phyloP scores from a whole-genome alignment of 2,113 vertebrate genomes.

The Apus apus region DNA sequence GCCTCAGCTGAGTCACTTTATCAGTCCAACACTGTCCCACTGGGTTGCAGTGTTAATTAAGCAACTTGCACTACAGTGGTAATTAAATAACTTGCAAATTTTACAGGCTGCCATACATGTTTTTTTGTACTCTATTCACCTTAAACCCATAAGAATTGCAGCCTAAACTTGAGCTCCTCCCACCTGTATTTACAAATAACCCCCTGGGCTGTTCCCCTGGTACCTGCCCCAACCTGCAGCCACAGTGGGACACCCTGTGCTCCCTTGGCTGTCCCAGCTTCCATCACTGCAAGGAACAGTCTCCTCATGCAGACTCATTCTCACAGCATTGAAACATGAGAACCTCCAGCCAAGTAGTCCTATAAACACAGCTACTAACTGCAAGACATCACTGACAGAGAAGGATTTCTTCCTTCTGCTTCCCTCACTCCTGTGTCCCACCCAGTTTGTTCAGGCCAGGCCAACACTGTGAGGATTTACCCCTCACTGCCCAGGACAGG shows the following conservation, averaged over 20 bases:
- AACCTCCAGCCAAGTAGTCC: neutral
- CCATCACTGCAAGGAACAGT: accelerated
- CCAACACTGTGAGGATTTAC: neutral
- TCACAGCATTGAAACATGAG: accelerated
- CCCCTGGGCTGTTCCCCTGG: neutral
- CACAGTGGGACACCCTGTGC: accelerated
- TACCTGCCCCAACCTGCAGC: too few species aligned
- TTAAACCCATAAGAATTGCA: neutral
- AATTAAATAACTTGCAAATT: slow-evolving; percentile 11
- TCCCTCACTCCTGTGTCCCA: too few species aligned
- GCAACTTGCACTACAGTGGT: neutral
- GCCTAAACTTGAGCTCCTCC: neutral
- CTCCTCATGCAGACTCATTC: neutral
- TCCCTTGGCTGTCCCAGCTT: neutral
- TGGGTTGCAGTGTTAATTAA: slow-evolving; percentile 38
- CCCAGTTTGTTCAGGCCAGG: neutral
- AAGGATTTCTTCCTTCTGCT: neutral
- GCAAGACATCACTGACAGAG: accelerated
- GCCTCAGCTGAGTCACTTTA: neutral
- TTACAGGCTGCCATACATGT: neutral
- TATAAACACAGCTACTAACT: too few species aligned
- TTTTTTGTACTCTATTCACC: neutral
- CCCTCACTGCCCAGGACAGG: neutral
- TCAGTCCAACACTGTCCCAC: neutral
- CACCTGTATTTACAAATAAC: accelerated